A percentile compares a stretch with the other conserved stretches of the same genome.
Conservation (phyloP, 2,888 invertebrate genomes). For the Leptodirus hochenwartii region DNA sequence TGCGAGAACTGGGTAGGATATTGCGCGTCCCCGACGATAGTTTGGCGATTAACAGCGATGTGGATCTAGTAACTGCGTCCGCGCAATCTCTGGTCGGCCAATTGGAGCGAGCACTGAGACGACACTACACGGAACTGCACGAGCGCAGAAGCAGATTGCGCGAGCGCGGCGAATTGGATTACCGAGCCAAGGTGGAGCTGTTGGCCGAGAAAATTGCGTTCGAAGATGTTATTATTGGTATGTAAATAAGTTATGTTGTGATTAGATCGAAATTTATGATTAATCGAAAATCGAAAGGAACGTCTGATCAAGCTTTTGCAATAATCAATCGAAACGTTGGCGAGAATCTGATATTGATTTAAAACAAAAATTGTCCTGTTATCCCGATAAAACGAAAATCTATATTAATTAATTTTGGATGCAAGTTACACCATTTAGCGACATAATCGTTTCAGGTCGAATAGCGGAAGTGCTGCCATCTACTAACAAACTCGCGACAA, state of each 20-base stretch:
- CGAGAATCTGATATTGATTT: too few relatives aligned
- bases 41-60: too few relatives aligned
- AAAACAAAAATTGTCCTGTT: too few relatives aligned
- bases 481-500: too few relatives aligned
- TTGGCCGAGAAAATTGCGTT: conserved; percentile 66
- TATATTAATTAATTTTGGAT: too few relatives aligned
- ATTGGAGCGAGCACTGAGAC: conserved; percentile 46
- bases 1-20: too few relatives aligned
- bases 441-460: conserved; percentile 29
- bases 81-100: conserved; percentile 41
- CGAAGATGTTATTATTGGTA: conserved; percentile 47
- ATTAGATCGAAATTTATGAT: conserved; percentile 1
- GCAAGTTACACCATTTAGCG: too few relatives aligned
- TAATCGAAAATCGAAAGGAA: neutral
- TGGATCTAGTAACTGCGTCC: conserved; percentile 34
- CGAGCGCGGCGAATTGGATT: conserved; percentile 48
- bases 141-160: conserved; percentile 45
- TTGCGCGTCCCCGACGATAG: too few relatives aligned
- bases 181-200: conserved; percentile 46
- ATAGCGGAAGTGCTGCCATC: conserved; percentile 47
- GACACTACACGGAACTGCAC: conserved; percentile 49
- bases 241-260: too few relatives aligned
- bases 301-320: neutral
- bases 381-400: too few relatives aligned
- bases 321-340: conserved; percentile 1